These are phyloP conservation scores for Chrysolina americana DNA, from an alignment of 2,888 invertebrate genomes.

Conservation along the genomic window DNA sequence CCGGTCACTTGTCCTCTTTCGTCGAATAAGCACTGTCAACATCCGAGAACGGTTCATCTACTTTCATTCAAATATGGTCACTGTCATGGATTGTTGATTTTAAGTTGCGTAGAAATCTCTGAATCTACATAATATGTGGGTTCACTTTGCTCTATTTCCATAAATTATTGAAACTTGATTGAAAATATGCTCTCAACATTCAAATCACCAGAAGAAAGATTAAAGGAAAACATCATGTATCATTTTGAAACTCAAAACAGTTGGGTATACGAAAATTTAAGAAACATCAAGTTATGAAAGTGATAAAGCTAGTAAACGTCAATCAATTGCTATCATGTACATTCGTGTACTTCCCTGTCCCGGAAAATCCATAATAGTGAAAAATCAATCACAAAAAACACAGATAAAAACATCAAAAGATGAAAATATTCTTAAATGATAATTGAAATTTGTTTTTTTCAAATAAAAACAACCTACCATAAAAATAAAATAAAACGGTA, in stretches of 20 bases:
- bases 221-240: background rate
- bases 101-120: slow-evolving; percentile 36
- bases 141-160: slow-evolving; percentile 39
- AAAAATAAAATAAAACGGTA: no score
- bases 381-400: no score
- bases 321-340: no score
- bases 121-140: slow-evolving; percentile 36
- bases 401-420: no score
- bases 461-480: no score
- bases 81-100: slow-evolving; percentile 25
- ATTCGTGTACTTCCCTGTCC: no score
- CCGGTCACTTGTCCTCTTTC: slow-evolving; percentile 41
- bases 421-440: no score
- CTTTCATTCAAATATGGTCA: slow-evolving; percentile 49
- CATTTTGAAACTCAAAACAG: background rate
- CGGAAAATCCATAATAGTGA: no score
- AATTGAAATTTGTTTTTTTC: no score
- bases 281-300: no score
- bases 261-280: no score
- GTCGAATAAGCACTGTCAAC: slow-evolving; percentile 44
- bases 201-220: background rate
- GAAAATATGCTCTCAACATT: background rate
- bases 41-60: slow-evolving; percentile 43
- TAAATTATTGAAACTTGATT: slow-evolving; percentile 35
- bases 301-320: no score